Conservation (phyloP, 2,888 invertebrate species). For the Chrysina gloriosa region DNA sequence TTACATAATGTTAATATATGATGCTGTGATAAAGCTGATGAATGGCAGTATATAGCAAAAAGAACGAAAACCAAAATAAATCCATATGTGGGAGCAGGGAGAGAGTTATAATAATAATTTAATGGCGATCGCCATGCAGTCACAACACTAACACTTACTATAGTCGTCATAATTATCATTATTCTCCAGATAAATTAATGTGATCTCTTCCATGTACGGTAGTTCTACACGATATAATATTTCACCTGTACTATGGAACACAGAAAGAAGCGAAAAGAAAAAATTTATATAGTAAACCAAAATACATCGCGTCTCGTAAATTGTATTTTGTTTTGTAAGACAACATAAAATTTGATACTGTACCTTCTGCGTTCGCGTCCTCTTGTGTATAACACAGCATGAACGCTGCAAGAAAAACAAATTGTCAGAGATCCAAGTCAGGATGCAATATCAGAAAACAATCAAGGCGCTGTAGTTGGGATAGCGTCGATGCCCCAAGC, state of each 20-base stretch:
- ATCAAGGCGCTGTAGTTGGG: not conserved
- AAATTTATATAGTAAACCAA: slow-evolving; percentile 63
- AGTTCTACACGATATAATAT: slow-evolving; percentile 94
- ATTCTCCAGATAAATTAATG: slow-evolving; percentile 94
- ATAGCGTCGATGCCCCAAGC: not conserved
- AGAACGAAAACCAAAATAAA: slow-evolving; percentile 31
- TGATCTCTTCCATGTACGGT: slow-evolving; percentile 93
- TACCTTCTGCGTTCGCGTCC: slow-evolving; percentile 91
- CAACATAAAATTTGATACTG: slow-evolving; percentile 58
- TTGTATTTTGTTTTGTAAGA: slow-evolving; percentile 40
- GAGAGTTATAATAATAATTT: slow-evolving; percentile 31
- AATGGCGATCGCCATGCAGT: slow-evolving; percentile 66
- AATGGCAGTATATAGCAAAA: slow-evolving; percentile 19
- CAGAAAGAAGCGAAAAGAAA: slow-evolving; percentile 67
- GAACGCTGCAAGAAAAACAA: slow-evolving; percentile 84
- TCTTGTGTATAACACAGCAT: slow-evolving; percentile 95
- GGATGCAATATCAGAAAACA: not conserved
- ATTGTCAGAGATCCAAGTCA: slow-evolving; percentile 26
- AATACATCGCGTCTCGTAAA: slow-evolving; percentile 53
- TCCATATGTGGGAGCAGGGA: slow-evolving; percentile 14
- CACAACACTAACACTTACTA: slow-evolving; percentile 78
- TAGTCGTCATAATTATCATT: slow-evolving; percentile 70
- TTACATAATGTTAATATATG: slow-evolving; percentile 12
- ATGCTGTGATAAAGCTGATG: not conserved
- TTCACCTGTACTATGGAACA: slow-evolving; percentile 77